A percentile compares a stretch with the other conserved stretches of the same genome.
Conservation (phyloP, 2,113 vertebrate genomes). For the Narcine bancroftii region DNA sequence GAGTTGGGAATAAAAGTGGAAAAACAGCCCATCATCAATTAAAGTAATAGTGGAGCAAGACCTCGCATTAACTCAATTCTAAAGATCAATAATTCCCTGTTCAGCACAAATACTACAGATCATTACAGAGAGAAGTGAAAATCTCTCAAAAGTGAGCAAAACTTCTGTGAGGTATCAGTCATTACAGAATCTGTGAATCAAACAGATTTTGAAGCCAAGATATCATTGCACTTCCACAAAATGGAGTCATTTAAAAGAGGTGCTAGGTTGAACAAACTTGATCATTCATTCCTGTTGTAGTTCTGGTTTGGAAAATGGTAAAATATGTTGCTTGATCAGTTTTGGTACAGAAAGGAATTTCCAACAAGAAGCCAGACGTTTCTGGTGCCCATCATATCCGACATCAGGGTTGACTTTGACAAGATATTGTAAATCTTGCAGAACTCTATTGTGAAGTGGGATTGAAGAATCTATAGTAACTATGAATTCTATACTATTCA, state of each 20-base stretch:
- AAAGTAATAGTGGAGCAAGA: too few species aligned
- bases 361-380: not conserved
- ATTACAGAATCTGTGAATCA: not conserved
- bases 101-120: not conserved
- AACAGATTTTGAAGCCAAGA: not conserved
- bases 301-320: not conserved
- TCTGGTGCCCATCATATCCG: not conserved
- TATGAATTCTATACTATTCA: not conserved
- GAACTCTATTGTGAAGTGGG: not conserved
- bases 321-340: not conserved
- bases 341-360: not conserved
- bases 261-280: not conserved
- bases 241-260: not conserved
- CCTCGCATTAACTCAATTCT: too few species aligned
- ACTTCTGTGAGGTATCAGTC: not conserved
- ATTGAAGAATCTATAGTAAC: not conserved
- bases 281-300: not conserved
- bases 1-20: too few species aligned
- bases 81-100: not conserved
- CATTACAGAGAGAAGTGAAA: not conserved
- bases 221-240: not conserved
- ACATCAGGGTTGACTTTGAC: not conserved
- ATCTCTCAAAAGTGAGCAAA: not conserved
- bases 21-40: too few species aligned
- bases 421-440: not conserved